These are phyloP conservation scores for Gonatopus flavifemur DNA, from an alignment of 1,140 invertebrate species.

Conservation along the genomic window DNA sequence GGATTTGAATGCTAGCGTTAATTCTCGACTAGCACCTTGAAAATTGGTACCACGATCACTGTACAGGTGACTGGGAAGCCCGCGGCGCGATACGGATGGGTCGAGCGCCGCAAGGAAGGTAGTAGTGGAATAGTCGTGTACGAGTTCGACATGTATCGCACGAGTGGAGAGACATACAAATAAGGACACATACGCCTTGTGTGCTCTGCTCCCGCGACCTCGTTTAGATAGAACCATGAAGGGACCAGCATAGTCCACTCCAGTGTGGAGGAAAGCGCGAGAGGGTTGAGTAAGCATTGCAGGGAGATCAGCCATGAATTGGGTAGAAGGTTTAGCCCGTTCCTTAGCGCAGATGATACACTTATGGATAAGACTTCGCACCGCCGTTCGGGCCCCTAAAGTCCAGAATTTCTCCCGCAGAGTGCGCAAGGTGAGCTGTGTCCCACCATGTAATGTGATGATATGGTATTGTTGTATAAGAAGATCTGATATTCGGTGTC, in stretches of 20 bases:
- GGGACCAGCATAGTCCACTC: constrained; percentile 17
- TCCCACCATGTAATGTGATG: too few relatives aligned
- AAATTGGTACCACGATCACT: constrained; percentile 38
- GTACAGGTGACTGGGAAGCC: constrained; percentile 25
- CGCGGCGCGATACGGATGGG: constrained; percentile 16
- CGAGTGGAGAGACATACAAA: constrained; percentile 32
- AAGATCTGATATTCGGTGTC: too few relatives aligned
- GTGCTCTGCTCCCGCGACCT: constrained; percentile 12
- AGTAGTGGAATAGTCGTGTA: too few relatives aligned
- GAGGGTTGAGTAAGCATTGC: too few relatives aligned
- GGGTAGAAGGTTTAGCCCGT: neutral
- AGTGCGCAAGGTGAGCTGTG: too few relatives aligned
- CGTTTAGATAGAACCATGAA: constrained; percentile 25
- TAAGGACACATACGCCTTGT: constrained; percentile 33
- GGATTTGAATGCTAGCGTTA: neutral
- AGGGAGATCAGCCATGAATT: neutral
- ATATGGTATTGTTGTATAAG: too few relatives aligned
- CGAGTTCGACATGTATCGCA: constrained; percentile 24
- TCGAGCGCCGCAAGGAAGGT: neutral
- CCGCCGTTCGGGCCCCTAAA: too few relatives aligned
- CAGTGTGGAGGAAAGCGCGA: neutral
- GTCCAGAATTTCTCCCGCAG: too few relatives aligned
- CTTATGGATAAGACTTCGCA: too few relatives aligned
- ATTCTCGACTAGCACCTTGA: constrained; percentile 19
- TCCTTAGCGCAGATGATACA: neutral